Evolutionary conservation across 2,113 vertebrate genomes (phyloP), one percentile per base, ranked within the genome.

Genomic region (Mustela lutreola): DNA sequence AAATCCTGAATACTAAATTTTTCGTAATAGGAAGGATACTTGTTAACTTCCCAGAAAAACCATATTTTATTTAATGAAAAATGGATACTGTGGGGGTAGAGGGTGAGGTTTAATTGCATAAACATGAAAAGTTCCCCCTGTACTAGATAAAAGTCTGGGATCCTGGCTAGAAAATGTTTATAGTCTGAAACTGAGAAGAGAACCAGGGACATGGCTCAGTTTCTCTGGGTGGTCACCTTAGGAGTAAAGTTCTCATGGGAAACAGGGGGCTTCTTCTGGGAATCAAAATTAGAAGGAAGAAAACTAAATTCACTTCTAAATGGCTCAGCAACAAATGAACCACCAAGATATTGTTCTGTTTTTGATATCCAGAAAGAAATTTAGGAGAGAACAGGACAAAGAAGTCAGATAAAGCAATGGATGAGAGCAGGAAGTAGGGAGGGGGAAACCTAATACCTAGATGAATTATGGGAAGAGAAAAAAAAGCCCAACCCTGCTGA

Each of bases 1-100:
- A 97, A 92, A 90, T 94, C 62, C 88, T 78, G 90, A 94, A 94
- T 81, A 75, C n/a, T 78, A 89, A 95, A 93, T 92, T 84, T 85
- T 39, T 39, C 28, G 18, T 91, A 36, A 21, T 31, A 86, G 26
- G 86, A 91, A 93, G 24, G 70, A 62, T 36, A 24, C 45, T 91
- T 73, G 33, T 60, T 78, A 76, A 42, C 39, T 81, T 95, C 60
- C 45, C 62, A 85, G 48, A 87, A 94, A 94, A 19, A 22, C 85
- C 39, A 42, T n/a, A 85, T 89, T 78, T 96, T 70, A 82, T 78
- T 96, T 75, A 82, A 79, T 71, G 70, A 91, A 94, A 85, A 94
- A 31, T 79, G 39, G 78, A 58, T 42, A 11, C 58, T 22, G 7
- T 84, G 50, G 10, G 15, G 21, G 10, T 67, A 81, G 39, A 56